These are phyloP conservation scores for Ameiurus melas DNA, from an alignment of 2,113 vertebrate genomes.

Conservation along the genomic window DNA sequence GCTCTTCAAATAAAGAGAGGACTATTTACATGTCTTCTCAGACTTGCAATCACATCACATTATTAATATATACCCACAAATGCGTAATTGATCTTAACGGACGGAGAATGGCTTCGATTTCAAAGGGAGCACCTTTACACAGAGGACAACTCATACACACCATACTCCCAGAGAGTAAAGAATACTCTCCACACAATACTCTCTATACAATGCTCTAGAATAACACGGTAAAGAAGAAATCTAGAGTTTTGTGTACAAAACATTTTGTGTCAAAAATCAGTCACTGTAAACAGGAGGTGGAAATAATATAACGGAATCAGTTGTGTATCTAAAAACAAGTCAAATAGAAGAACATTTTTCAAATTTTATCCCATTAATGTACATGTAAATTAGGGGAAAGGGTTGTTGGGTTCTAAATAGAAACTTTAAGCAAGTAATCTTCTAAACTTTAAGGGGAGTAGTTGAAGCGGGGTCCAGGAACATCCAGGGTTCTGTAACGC, in stretches of 20 bases:
- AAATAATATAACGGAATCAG: background rate
- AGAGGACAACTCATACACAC: background rate
- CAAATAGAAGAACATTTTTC: background rate
- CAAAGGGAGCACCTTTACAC: slow-evolving; percentile 21
- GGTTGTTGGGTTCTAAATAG: no score
- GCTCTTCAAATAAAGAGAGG: slow-evolving; percentile 55
- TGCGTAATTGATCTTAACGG: slow-evolving; percentile 7
- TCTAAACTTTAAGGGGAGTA: no score
- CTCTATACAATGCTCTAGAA: slow-evolving; percentile 1
- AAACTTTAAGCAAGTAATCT: background rate
- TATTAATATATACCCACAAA: slow-evolving; percentile 57
- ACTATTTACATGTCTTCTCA: slow-evolving; percentile 54
- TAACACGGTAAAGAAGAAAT: background rate
- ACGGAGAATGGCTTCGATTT: slow-evolving; percentile 47
- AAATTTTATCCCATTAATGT: no score
- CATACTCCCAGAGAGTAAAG: slow-evolving; percentile 1
- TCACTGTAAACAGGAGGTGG: background rate
- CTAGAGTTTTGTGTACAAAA: background rate
- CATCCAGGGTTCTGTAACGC: no score
- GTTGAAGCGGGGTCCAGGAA: no score
- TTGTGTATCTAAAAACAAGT: background rate
- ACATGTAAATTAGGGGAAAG: no score
- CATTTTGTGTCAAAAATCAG: background rate
- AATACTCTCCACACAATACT: background rate
- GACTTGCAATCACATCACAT: slow-evolving; percentile 57